phyloP scores from a whole-genome alignment of 2,113 vertebrate species.

The Ammodytes marinus region DNA sequence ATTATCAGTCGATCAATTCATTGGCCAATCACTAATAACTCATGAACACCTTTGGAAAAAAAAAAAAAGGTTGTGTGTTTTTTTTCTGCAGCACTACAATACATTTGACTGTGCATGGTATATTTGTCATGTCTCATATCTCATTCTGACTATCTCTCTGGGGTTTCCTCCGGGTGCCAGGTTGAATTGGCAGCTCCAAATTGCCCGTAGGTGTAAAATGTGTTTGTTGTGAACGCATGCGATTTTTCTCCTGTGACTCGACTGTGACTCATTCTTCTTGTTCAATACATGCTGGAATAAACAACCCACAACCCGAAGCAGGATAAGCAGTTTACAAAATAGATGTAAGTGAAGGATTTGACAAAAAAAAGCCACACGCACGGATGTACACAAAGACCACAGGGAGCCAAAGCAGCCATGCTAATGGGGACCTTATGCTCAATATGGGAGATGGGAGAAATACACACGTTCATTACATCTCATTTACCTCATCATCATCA shows the following conservation, averaged over 20 bases:
- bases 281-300: conserved; percentile 9
- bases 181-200: not conserved
- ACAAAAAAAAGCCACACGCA: not conserved
- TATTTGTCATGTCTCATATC: not conserved
- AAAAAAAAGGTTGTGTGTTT: no score
- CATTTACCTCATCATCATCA: conserved; percentile 71
- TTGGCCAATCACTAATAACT: not conserved
- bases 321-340: not conserved
- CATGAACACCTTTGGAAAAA: no score
- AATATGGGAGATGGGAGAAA: not conserved
- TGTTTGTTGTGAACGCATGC: not conserved
- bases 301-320: not conserved
- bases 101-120: not conserved
- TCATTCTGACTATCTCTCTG: not conserved
- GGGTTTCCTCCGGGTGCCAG: not conserved
- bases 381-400: not conserved
- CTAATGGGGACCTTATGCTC: conserved; percentile 9
- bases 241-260: not conserved
- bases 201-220: not conserved
- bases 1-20: not conserved
- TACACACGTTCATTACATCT: conserved; percentile 12
- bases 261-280: not conserved
- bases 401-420: conserved; percentile 21
- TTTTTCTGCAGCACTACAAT: not conserved
- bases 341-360: not conserved